Base-by-base conservation (phyloP, 1,140 invertebrate species). In the Agrilus planipennis region DNA sequence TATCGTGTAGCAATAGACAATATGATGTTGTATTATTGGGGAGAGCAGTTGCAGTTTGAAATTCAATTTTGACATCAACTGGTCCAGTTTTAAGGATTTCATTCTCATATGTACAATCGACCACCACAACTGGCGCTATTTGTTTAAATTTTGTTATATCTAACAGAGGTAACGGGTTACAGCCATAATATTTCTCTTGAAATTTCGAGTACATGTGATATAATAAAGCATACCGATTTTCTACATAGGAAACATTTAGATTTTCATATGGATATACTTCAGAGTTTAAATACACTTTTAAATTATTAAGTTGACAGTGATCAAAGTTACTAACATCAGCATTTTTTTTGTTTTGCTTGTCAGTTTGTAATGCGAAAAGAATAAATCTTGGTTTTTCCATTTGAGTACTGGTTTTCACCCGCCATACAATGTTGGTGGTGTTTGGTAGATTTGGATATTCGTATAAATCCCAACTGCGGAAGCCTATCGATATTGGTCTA, bases 121-220 rank as follows among this genome's bases (percentile, higher is more conserved):
- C 50, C 15, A 51, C 50, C 18, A 42, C 34, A 36, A 56, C 48
- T 23, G 41, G 23, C 11, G 39, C 46, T 29, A 43, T 27, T 9
- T 42, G 20, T 30, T 50, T 29, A 27, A 39, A 45, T 17, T 44
- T 21, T 19, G 9, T 7, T 21, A 27, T 27, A 6, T 22, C n/a
- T 19, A 49, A 17, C 12, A 47, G 11, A 12, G 50, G 44, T 39
- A 25, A 25, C 23, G 35, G 23, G 9, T 22, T 16, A 40, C 36
- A 30, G 2, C 37, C 34, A 12, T 50, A 52, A 38, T 55, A 59
- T 9, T 46, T 39, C 31, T 39, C 17, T 49, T 45, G 47, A 39
- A 59, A 61, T 16, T 47, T 23, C 2, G 32, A n/a, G 48, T 49
- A 58, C 42, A 55, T 49, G 25, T 57, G 34, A 46, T 58, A 44